Conservation (phyloP, 2,797 vertebrate genomes). For the Melanotaenia maccullochi region DNA sequence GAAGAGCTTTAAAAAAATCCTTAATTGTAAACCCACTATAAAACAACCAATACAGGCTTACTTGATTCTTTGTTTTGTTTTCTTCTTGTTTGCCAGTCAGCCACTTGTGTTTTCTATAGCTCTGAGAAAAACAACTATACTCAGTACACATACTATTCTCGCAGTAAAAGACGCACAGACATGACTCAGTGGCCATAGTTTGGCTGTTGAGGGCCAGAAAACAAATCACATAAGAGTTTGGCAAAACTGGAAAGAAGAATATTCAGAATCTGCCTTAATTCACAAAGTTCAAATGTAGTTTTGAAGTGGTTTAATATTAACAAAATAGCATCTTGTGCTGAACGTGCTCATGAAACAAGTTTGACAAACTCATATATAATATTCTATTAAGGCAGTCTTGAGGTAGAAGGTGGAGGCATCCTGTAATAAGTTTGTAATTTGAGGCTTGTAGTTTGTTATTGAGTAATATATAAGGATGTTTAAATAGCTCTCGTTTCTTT, state of each 20-base stretch:
- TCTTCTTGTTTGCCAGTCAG: constrained; percentile 22
- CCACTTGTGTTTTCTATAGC: constrained; percentile 73
- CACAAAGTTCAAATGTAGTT: constrained; percentile 5
- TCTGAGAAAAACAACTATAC: constrained; percentile 51
- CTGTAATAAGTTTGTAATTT: constrained; percentile 3
- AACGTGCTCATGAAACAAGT: constrained; percentile 15
- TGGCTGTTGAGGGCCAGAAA: constrained; percentile 48
- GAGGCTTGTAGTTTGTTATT: neutral
- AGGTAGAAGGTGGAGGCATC: constrained; percentile 33
- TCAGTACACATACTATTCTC: constrained; percentile 24
- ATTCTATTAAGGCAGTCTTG: constrained; percentile 27
- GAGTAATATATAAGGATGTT: neutral
- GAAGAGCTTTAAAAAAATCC: neutral
- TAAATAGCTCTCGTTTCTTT: neutral
- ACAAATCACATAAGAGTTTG: constrained; percentile 58
- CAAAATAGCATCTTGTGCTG: neutral
- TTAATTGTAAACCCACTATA: constrained; percentile 14
- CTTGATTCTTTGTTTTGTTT: neutral
- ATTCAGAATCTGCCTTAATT: constrained; percentile 2
- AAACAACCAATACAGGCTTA: neutral
- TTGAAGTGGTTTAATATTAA: constrained; percentile 5
- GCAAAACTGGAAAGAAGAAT: constrained; percentile 25
- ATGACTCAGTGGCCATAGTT: constrained; percentile 67
- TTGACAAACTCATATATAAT: constrained; percentile 56
- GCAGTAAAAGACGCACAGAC: constrained; percentile 49